Evolutionary conservation across 2,113 vertebrate species (phyloP), one percentile per base, ranked within the genome.

Genomic region (Toxotes jaculatrix): DNA sequence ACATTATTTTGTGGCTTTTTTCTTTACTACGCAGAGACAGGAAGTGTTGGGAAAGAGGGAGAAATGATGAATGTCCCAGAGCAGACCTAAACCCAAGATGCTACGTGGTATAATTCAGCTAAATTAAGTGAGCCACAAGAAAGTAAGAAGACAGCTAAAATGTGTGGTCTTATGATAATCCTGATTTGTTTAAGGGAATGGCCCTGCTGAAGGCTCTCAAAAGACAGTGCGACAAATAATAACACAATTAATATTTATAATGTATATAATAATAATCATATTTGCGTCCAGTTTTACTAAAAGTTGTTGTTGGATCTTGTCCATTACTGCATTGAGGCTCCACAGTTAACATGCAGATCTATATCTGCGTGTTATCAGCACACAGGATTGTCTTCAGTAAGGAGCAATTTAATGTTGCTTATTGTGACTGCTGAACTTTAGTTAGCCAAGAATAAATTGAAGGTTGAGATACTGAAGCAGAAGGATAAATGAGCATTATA

Each of bases 21-120:
- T 47, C 57, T 19, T 17, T 10, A 5, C 57, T 62, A 27, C 40
- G 62, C 31, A 45, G 45, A 71, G 17, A 69, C 17, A 45, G 42
- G 38, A 74, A 71, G 62, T 83, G 21, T 19, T 70, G 8, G 56
- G 51, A 66, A 82, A 67, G 34, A 80, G 62, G 40, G 63, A 43
- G 1, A 84, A 55, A 61, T 71, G 4, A 74, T 69, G 47, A 73
- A 77, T 57, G 67, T 80, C 60, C 23, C 19, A 11, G 16, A 67
- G 56, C 40, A n/a, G 56, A 69, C 19, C 10, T 40, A 16, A 56
- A 61, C 27, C 10, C 0, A 19, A 45, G 42, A 61, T 45, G 19
- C 21, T 45, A 56, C 36, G 4, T 53, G 49, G 40, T 82, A 21
- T 9, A 47, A 77, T 55, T 40, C 60, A 64, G n/a, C 0, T 47